Percentiles rank a stretch among this genome's conserved stretches.
Evolutionary conservation across 2,888 invertebrate genomes (phyloP).

Genomic region (Dicranocentrus wangi): DNA sequence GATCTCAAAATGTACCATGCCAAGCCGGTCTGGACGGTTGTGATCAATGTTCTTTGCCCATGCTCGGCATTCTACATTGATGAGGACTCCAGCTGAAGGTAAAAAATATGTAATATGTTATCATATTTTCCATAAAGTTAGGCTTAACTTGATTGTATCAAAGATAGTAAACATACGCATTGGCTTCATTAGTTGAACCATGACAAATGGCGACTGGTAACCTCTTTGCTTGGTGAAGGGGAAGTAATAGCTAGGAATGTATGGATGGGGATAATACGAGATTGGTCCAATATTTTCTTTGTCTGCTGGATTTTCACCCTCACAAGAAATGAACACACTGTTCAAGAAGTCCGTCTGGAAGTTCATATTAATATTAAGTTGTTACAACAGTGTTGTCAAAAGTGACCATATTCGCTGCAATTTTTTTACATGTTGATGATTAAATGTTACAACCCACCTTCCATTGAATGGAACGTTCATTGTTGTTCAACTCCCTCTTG

Average conservation of each 20-base stretch:
- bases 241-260: slow-evolving; percentile 89
- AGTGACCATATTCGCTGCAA: neutral
- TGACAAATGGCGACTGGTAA: slow-evolving; percentile 91
- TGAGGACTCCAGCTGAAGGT: slow-evolving; percentile 82
- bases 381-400: too few relatives aligned
- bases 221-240: slow-evolving; percentile 90
- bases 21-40: slow-evolving; percentile 90
- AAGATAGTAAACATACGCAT: slow-evolving; percentile 26
- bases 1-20: slow-evolving; percentile 95
- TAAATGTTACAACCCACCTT: slow-evolving; percentile 47
- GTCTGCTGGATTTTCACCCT: slow-evolving; percentile 95
- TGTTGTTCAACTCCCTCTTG: slow-evolving; percentile 22
- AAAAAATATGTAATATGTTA: neutral
- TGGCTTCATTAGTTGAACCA: slow-evolving; percentile 82
- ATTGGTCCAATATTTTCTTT: slow-evolving; percentile 83
- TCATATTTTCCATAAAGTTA: neutral
- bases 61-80: slow-evolving; percentile 95
- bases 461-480: slow-evolving; percentile 35
- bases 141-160: neutral
- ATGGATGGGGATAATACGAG: slow-evolving; percentile 87
- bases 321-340: slow-evolving; percentile 93
- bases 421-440: too few relatives aligned
- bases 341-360: slow-evolving; percentile 74
- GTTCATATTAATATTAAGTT: too few relatives aligned
- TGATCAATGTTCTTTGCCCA: slow-evolving; percentile 93